phyloP scores from a whole-genome alignment of 1,140 invertebrate genomes.

The Pseudomyrmex gracilis region DNA sequence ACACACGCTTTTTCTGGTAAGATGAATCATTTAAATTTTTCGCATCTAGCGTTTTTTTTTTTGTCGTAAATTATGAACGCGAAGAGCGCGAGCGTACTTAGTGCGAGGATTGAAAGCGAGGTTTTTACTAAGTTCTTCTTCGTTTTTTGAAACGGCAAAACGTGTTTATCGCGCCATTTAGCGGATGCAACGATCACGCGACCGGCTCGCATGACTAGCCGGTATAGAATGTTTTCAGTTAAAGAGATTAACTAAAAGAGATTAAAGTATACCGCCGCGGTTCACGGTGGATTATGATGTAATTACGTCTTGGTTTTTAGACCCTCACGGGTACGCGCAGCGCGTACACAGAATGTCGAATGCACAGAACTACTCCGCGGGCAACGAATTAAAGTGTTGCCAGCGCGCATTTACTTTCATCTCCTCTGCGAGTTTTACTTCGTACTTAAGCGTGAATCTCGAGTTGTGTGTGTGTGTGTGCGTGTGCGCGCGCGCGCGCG shows the following conservation, averaged over 20 bases:
- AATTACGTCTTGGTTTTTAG: conserved; percentile 31
- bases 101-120: conserved; percentile 23
- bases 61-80: not conserved
- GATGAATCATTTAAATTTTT: no score
- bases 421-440: not conserved
- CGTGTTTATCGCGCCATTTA: conserved; percentile 38
- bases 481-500: no score
- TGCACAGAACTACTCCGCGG: not conserved
- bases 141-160: conserved; percentile 30
- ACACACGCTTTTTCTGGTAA: no score
- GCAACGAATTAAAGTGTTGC: not conserved
- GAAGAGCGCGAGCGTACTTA: conserved; percentile 26
- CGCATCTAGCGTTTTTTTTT: no score
- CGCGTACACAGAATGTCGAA: not conserved
- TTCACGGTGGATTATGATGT: conserved; percentile 49
- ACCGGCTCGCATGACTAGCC: conserved; percentile 28
- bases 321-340: not conserved
- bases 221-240: conserved; percentile 34
- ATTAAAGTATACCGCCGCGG: conserved; percentile 25
- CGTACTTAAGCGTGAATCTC: not conserved
- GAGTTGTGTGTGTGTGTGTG: not conserved
- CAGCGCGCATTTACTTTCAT: conserved; percentile 16
- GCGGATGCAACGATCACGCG: conserved; percentile 29
- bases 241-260: conserved; percentile 41
- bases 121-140: not conserved